Base-by-base conservation (phyloP, 2,797 vertebrate genomes). In the Monodelphis domestica region DNA sequence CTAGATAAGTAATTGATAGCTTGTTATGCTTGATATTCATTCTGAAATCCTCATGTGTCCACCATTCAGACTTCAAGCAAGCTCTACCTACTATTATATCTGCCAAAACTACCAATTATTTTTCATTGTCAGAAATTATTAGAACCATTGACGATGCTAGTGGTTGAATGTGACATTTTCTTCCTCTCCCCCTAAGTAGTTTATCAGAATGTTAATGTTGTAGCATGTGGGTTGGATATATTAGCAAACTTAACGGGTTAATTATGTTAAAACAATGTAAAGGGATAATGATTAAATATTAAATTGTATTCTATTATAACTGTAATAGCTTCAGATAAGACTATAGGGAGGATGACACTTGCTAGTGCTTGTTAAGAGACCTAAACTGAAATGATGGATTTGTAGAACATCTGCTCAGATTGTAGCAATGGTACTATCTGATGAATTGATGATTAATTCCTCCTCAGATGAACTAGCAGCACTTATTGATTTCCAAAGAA, bases 261-360 rank as follows among this genome's bases (percentile, higher is more conserved):
- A 91, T 95, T 92, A 87, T 70, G 92, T 93, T 93, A 93, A 95
- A 88, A 94, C 91, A 88, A 78, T 53, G 53, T 91, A 90, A 70
- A 90, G 59, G 45, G 55, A 63, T 55, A n/a, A 93, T 55, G 59
- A 50, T 93, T 91, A 92, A 95, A 93, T 57, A 91, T 89, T 90
- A 56, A 96, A 95, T 50, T 70, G 51, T 51, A 14, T 94, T 87
- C 89, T 90, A 50, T 59, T 59, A 38, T 55, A 33, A 57, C 90
- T 87, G 87, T 53, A 51, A 54, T 89, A 53, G 91, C 7, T 28
- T 70, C 92, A 30, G 30, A 28, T 88, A 55, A 87, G 70, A 28
- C 57, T 33, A n/a, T 9, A 24, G 12, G 21, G 89, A 91, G 12
- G 53, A 50, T 57, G 38, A 90, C 53, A 54, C 70, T 91, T 11